Evolutionary conservation across 1,140 invertebrate genomes (phyloP).

Genomic region (Chionoecetes opilio): DNA sequence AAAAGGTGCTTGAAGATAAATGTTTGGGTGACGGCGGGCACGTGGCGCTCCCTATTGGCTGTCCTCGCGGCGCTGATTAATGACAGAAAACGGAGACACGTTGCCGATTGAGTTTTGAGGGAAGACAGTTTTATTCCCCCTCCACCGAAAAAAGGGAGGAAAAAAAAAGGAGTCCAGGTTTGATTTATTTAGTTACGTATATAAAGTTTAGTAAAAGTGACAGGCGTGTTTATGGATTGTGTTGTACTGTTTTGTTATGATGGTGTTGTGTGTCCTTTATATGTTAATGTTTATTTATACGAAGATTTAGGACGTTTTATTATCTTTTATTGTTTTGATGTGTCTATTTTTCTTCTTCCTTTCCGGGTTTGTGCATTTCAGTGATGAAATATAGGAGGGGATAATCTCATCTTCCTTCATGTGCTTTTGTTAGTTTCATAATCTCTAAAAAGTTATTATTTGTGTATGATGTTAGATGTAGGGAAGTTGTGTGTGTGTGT

Average conservation of each 20-base stretch:
- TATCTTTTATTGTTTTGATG: too few species aligned
- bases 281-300: background rate
- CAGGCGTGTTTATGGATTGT: constrained; percentile 16
- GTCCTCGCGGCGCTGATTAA: constrained; percentile 47
- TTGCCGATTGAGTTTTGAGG: constrained; percentile 32
- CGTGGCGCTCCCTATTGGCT: constrained; percentile 62
- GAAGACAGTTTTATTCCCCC: background rate
- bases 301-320: background rate
- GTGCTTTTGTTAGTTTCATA: too few species aligned
- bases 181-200: constrained; percentile 15
- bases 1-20: constrained; percentile 65
- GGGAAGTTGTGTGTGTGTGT: too few species aligned
- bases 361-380: too few species aligned
- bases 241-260: background rate
- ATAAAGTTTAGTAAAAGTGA: background rate
- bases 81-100: constrained; percentile 67
- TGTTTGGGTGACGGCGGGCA: constrained; percentile 50
- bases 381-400: too few species aligned
- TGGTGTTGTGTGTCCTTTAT: background rate
- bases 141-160: too few species aligned
- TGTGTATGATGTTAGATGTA: too few species aligned
- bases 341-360: too few species aligned
- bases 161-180: constrained; percentile 17
- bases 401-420: too few species aligned
- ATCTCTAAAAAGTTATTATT: too few species aligned